A percentile compares a stretch with the other conserved stretches of the same genome.
Conservation (phyloP, 2,113 vertebrate genomes). For the Mobula hypostoma region DNA sequence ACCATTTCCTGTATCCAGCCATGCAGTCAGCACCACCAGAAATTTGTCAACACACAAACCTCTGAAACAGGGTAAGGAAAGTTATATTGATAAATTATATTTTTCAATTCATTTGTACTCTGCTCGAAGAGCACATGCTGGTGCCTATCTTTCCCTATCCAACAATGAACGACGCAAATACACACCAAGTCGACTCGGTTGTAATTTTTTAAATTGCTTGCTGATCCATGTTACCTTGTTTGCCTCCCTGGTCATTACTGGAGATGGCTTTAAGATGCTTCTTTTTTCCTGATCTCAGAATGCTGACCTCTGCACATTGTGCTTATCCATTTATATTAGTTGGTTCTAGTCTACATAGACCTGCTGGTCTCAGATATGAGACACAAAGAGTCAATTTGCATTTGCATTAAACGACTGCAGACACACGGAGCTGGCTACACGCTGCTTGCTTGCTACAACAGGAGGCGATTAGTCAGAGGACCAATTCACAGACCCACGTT, state of each 20-base stretch:
- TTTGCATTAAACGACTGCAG: constrained; percentile 22
- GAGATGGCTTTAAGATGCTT: not conserved
- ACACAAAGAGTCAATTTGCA: constrained; percentile 20
- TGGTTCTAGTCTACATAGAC: not conserved
- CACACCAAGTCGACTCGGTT: not conserved
- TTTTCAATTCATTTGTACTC: too few relatives aligned
- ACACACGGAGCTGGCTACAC: constrained; percentile 16
- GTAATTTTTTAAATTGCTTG: too few relatives aligned
- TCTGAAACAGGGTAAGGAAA: not conserved
- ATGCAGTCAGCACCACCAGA: not conserved
- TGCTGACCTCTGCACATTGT: not conserved
- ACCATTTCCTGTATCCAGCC: not conserved
- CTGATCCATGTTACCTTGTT: not conserved
- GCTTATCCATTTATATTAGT: not conserved
- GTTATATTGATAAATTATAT: not conserved
- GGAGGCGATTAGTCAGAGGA: constrained; percentile 25
- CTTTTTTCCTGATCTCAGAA: not conserved
- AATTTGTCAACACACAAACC: not conserved
- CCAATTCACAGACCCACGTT: not conserved
- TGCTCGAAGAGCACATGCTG: too few relatives aligned
- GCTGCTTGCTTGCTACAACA: constrained; percentile 33
- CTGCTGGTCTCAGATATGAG: constrained; percentile 18
- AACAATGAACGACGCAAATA: too few relatives aligned
- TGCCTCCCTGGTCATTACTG: not conserved
- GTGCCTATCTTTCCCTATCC: too few relatives aligned